Conservation (phyloP, 1,140 invertebrate genomes). For the Fopius arisanus region DNA sequence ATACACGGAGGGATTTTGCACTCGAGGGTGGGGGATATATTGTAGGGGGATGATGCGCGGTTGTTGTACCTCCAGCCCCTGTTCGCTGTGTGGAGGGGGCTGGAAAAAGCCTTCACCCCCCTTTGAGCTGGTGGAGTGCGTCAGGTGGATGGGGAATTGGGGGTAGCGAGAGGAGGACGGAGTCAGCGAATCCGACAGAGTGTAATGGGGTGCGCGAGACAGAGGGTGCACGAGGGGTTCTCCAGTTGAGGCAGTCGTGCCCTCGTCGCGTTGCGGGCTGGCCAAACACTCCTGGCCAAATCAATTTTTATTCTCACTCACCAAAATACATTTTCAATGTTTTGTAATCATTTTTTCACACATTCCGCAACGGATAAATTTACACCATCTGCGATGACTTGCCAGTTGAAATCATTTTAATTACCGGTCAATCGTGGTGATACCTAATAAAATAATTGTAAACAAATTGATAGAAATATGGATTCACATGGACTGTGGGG, state of each 20-base stretch:
- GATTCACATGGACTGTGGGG: no score
- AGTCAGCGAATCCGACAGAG: constrained; percentile 10
- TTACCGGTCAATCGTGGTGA: no score
- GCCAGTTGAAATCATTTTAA: no score
- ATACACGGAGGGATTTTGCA: constrained; percentile 1
- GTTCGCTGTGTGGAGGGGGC: constrained; percentile 15
- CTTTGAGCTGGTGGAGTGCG: constrained; percentile 23
- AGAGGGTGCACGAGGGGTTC: constrained; percentile 28
- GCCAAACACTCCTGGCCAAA: constrained; percentile 32
- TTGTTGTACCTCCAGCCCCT: background rate
- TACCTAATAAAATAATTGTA: no score
- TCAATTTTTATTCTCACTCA: background rate
- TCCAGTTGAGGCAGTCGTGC: constrained; percentile 51
- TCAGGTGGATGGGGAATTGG: background rate
- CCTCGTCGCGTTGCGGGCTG: constrained; percentile 50
- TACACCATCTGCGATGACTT: no score
- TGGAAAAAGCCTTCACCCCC: constrained; percentile 12
- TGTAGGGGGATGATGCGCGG: constrained; percentile 25
- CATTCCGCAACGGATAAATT: no score
- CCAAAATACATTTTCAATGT: background rate
- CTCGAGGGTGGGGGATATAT: background rate
- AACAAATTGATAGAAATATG: no score
- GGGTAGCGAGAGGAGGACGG: constrained; percentile 17
- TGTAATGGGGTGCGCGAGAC: constrained; percentile 26
- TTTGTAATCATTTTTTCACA: background rate